phyloP scores from a whole-genome alignment of 2,888 invertebrate species.

The Hirtodrosophila cameraria region DNA sequence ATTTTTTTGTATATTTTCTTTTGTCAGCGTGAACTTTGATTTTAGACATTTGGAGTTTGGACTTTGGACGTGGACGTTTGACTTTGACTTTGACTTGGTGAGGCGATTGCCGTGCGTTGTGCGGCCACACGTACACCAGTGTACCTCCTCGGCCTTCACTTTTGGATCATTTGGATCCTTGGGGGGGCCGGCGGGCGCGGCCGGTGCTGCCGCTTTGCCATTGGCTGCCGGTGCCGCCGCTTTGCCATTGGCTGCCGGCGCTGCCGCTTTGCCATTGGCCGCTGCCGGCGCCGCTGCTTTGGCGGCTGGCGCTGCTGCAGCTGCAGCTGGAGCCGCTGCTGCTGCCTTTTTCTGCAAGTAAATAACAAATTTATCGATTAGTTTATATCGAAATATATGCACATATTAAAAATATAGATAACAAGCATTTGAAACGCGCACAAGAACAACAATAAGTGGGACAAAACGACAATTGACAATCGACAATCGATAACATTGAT shows the following conservation, averaged over 20 bases:
- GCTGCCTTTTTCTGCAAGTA: conserved; percentile 78
- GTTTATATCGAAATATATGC: background rate
- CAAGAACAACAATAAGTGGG: conserved; percentile 30
- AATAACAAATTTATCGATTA: conserved; percentile 12
- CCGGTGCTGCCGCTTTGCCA: conserved; percentile 58
- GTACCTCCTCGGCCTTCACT: conserved; percentile 82
- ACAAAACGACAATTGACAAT: conserved; percentile 28
- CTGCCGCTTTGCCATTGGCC: conserved; percentile 55
- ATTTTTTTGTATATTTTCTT: background rate
- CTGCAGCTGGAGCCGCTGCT: conserved; percentile 52
- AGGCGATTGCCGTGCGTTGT: conserved; percentile 41
- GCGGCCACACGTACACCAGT: conserved; percentile 74
- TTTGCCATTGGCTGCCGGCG: conserved; percentile 59
- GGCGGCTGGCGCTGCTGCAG: conserved; percentile 47
- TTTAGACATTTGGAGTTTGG: no score
- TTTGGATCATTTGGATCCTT: conserved; percentile 82
- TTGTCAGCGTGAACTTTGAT: conserved; percentile 30
- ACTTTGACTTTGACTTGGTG: conserved; percentile 37
- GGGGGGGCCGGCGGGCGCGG: conserved; percentile 78
- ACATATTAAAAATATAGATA: background rate
- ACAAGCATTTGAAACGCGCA: conserved; percentile 10
- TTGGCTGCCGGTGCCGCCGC: conserved; percentile 61
- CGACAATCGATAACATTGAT: conserved; percentile 39
- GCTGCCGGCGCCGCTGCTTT: conserved; percentile 67
- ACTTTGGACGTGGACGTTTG: no score